phyloP scores from a whole-genome alignment of 2,797 vertebrate species.

The Manis crassicaudata region DNA sequence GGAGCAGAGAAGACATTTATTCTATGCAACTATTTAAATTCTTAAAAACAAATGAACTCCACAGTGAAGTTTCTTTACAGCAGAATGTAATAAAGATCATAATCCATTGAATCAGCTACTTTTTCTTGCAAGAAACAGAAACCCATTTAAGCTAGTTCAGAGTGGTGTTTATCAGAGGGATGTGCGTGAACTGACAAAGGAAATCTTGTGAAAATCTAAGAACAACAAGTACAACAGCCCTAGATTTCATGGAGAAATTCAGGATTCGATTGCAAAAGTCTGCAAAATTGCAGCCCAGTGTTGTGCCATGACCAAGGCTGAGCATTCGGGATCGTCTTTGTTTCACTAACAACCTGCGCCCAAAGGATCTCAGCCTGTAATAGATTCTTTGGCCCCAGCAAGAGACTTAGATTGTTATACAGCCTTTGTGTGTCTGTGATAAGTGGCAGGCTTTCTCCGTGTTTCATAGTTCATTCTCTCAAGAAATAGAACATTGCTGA shows the following conservation, averaged over 20 bases:
- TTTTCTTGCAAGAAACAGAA: not conserved
- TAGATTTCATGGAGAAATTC: not conserved
- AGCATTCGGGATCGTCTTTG: not conserved
- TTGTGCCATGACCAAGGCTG: not conserved
- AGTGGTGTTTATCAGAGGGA: not conserved
- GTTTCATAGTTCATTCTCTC: not conserved
- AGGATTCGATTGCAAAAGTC: not conserved
- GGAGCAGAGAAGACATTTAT: not conserved
- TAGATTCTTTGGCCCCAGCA: not conserved
- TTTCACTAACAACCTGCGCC: not conserved
- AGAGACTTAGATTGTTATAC: not conserved
- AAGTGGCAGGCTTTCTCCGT: not conserved
- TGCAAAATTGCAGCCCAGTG: not conserved
- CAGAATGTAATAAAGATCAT: not conserved
- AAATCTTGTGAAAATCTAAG: not conserved
- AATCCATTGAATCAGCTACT: not conserved
- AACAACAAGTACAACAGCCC: not conserved
- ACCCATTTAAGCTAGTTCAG: not conserved
- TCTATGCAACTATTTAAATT: slow-evolving; percentile 12
- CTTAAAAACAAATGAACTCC: not conserved
- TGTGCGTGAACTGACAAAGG: not conserved
- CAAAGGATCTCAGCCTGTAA: not conserved
- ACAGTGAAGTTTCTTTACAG: not conserved
- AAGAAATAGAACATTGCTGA: not conserved
- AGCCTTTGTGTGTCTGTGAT: not conserved